Conservation (phyloP, 2,888 invertebrate species). For the Steromphala cineraria region DNA sequence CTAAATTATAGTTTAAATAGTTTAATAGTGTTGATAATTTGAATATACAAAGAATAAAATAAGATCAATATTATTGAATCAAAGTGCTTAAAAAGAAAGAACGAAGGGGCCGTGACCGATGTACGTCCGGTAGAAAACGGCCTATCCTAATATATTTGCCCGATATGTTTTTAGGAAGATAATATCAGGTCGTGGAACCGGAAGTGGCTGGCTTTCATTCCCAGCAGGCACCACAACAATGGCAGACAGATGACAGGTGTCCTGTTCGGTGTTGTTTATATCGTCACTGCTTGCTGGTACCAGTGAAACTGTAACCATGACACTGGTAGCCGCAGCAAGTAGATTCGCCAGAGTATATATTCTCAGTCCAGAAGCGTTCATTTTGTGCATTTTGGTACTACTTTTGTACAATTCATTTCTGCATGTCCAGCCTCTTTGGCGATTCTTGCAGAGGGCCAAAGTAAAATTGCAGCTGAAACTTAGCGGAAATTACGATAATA, state of each 20-base stretch:
- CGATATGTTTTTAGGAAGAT: not conserved
- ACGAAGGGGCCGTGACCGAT: no score
- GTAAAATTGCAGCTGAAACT: conserved; percentile 43
- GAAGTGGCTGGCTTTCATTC: conserved; percentile 16
- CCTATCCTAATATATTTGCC: no score
- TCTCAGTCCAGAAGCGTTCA: conserved; percentile 59
- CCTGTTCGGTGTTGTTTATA: not conserved
- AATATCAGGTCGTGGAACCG: not conserved
- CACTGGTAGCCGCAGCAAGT: conserved; percentile 44
- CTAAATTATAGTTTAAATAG: no score
- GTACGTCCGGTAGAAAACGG: no score
- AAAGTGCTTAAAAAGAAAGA: no score
- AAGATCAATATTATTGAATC: no score
- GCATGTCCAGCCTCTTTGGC: conserved; percentile 58
- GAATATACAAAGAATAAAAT: no score
- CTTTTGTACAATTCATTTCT: conserved; percentile 58
- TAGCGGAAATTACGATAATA: conserved; percentile 33
- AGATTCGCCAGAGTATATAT: conserved; percentile 57
- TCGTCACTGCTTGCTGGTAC: not conserved
- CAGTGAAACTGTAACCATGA: conserved; percentile 39
- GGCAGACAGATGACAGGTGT: conserved; percentile 19
- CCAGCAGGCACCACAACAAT: conserved; percentile 13
- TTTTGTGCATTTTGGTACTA: conserved; percentile 49
- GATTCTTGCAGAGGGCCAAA: conserved; percentile 42
- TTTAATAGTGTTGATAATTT: no score